Percentiles rank a stretch among this genome's conserved stretches.
These are phyloP conservation scores for Hylia prasina DNA, from an alignment of 2,113 vertebrate genomes.

Conservation along the genomic window DNA sequence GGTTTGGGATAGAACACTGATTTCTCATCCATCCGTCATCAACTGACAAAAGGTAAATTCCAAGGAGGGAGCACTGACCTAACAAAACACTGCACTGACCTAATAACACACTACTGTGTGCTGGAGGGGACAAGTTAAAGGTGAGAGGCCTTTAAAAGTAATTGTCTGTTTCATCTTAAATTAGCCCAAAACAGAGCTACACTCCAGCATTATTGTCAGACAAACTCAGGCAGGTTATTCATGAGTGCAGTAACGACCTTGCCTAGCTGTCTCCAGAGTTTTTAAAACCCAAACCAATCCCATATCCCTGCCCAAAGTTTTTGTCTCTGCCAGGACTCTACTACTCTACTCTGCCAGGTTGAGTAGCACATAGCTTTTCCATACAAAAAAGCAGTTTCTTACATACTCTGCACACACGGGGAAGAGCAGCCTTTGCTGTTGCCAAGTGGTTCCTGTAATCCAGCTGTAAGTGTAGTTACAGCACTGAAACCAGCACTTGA, in stretches of 20 bases:
- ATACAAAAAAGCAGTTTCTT: neutral
- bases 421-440: neutral
- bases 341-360: neutral
- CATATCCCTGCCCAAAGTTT: neutral
- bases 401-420: fast-evolving
- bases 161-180: neutral
- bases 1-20: neutral
- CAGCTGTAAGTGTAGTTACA: neutral
- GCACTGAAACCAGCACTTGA: neutral
- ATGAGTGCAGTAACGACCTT: neutral
- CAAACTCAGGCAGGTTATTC: neutral
- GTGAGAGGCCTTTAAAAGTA: neutral
- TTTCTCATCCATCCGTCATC: neutral
- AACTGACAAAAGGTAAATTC: neutral
- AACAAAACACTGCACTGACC: neutral
- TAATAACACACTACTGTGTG: neutral
- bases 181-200: neutral
- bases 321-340: neutral
- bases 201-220: neutral
- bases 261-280: neutral
- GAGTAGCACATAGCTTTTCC: neutral
- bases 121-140: neutral
- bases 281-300: neutral
- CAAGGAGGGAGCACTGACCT: neutral
- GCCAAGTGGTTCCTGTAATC: neutral